Percentiles rank a stretch among this genome's conserved stretches.
phyloP scores from a whole-genome alignment of 1,140 invertebrate species.

The Lepidurus arcticus region DNA sequence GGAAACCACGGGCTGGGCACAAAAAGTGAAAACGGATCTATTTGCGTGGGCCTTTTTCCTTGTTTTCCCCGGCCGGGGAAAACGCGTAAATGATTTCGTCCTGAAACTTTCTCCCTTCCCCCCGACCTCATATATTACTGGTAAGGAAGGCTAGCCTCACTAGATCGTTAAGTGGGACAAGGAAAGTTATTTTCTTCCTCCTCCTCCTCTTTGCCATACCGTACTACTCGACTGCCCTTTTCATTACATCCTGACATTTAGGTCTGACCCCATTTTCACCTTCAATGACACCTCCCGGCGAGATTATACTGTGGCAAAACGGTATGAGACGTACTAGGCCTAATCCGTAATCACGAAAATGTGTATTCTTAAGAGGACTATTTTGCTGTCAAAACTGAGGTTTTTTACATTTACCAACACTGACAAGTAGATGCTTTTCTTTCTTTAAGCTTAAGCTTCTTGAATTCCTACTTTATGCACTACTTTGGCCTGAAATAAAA shows the following conservation, averaged over 20 bases:
- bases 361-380: too few species aligned
- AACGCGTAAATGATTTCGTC: background rate
- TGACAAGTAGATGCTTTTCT: too few species aligned
- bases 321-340: background rate
- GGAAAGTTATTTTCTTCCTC: slow-evolving; percentile 11
- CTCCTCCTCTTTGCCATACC: background rate
- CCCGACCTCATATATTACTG: background rate
- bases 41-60: slow-evolving; percentile 13
- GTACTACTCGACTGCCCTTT: background rate
- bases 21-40: background rate
- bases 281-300: background rate
- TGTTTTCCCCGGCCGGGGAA: background rate
- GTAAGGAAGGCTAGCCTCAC: background rate
- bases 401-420: too few species aligned
- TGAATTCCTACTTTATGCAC: too few species aligned
- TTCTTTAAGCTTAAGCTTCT: too few species aligned
- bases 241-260: background rate
- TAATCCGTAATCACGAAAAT: background rate
- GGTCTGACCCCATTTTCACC: background rate
- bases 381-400: too few species aligned
- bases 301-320: background rate
- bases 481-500: too few species aligned
- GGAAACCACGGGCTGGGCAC: background rate
- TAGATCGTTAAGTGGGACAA: slow-evolving; percentile 9
- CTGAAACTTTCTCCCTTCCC: background rate